Evolutionary conservation across 2,888 invertebrate species (phyloP).

Genomic region (Xanthorhoe designata): DNA sequence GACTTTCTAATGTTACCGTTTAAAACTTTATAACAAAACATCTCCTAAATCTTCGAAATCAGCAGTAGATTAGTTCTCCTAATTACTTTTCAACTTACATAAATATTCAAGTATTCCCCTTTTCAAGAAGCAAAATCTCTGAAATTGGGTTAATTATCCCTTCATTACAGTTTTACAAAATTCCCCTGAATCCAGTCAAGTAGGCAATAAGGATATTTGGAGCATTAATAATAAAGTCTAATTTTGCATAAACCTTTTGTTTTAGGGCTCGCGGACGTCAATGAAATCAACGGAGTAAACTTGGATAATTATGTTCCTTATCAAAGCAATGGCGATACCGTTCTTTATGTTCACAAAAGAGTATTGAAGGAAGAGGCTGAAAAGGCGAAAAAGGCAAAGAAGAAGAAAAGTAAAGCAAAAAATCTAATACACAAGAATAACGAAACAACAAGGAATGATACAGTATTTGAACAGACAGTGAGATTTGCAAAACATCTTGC

Average conservation of each 20-base stretch:
- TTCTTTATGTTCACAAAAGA: conserved; percentile 72
- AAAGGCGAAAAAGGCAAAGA: conserved; percentile 37
- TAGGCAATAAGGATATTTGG: conserved; percentile 23
- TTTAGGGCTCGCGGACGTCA: conserved; percentile 35
- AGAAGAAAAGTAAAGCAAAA: conserved; percentile 35
- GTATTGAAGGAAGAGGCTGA: conserved; percentile 46
- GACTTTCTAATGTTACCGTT: not conserved
- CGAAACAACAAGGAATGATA: conserved; percentile 50
- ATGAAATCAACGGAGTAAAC: conserved; percentile 62
- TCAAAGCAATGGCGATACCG: conserved; percentile 63
- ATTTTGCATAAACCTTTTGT: conserved; percentile 28
- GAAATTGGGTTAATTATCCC: conserved; percentile 32
- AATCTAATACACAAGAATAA: conserved; percentile 37
- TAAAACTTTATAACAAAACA: conserved; percentile 1
- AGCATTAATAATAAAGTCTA: conserved; percentile 24
- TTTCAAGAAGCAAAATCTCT: conserved; percentile 13
- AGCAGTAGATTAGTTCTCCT: conserved; percentile 19
- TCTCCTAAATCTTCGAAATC: conserved; percentile 11
- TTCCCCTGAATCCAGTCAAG: conserved; percentile 21
- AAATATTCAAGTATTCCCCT: conserved; percentile 13
- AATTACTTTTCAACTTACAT: conserved; percentile 23
- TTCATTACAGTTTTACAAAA: conserved; percentile 32
- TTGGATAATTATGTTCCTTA: conserved; percentile 67
- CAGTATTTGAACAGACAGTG: conserved; percentile 69
- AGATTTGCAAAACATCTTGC: conserved; percentile 69